Percentiles rank a stretch among this genome's conserved stretches.
Evolutionary conservation across 2,888 invertebrate genomes (phyloP).

Genomic region (Orchestes rusci): DNA sequence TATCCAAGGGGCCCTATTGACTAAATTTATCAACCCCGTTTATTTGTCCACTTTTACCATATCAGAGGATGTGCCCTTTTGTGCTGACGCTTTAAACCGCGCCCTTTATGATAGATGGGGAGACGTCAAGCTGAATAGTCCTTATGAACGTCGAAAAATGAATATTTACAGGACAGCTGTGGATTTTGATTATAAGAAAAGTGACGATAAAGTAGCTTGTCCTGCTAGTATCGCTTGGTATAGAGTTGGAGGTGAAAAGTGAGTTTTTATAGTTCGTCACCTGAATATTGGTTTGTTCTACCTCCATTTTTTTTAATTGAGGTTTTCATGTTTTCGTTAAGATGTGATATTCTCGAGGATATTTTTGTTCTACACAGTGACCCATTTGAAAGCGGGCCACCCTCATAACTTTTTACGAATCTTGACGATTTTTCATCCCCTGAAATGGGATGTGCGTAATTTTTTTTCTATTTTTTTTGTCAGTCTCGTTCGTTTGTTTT

Average conservation of each 20-base stretch:
- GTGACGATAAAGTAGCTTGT: constrained; percentile 45
- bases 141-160: constrained; percentile 33
- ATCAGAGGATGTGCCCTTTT: constrained; percentile 59
- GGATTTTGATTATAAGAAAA: constrained; percentile 44
- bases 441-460: too few species aligned
- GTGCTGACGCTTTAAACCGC: constrained; percentile 45
- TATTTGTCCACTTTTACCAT: constrained; percentile 64
- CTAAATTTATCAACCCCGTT: constrained; percentile 61
- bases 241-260: constrained; percentile 41
- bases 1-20: constrained; percentile 74
- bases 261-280: background rate
- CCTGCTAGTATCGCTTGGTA: constrained; percentile 58
- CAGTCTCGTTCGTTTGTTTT: too few species aligned
- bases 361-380: too few species aligned
- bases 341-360: too few species aligned
- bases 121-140: constrained; percentile 22
- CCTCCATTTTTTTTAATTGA: background rate
- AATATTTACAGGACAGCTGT: constrained; percentile 37
- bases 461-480: too few species aligned
- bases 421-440: too few species aligned
- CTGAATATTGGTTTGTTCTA: background rate
- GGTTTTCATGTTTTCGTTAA: too few species aligned
- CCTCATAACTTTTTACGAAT: too few species aligned
- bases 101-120: constrained; percentile 45
- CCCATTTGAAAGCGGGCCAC: too few species aligned